Base-by-base conservation (phyloP, 2,113 vertebrate genomes). In the Hippotragus niger region DNA sequence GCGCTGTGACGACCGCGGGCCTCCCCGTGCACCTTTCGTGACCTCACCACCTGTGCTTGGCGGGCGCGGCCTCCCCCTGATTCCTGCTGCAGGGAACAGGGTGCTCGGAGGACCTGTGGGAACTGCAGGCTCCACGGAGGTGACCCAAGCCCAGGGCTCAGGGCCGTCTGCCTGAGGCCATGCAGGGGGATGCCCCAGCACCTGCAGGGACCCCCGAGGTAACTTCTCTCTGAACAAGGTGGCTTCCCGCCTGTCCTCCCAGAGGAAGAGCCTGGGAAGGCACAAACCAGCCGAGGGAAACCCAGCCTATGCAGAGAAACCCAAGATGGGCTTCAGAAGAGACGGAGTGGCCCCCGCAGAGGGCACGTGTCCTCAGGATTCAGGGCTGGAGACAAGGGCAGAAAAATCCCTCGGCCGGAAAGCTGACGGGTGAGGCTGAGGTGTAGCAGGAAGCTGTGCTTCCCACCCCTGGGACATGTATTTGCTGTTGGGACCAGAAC, bases 311-410 rank as follows among this genome's bases (percentile, higher is more conserved):
- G 17, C 67, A 71, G 9, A 71, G 67, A 71, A 71, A 71, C 8
- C 9, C 64, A 21, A 11, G n/a, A 21, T 36, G n/a, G n/a, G 64
- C 17, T 71, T 71, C 64, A 71, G n/a, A 71, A 71, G 17, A 71
- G n/a, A 17, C 2, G 1, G n/a, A 19, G n/a, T 0, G 2, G 4
- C 64, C 64, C 2, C 0, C 6, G 64, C 8, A 5, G n/a, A 71
- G 64, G n/a, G 19, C 64, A 21, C 17, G 0, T 11, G n/a, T 21
- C 17, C n/a, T 36, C 67, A 23, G 67, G n/a, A 36, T 71, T 71
- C 67, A 36, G 67, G n/a, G n/a, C 9, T 11, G 67, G 17, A 36
- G n/a, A 71, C 19, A 36, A 23, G n/a, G 19, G n/a, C 67, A 36
- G n/a, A 40, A 71, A 71, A 71, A 23, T 40, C 67, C 67, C 19